Conservation (phyloP, 1,140 invertebrate genomes). For the Aethina tumida region DNA sequence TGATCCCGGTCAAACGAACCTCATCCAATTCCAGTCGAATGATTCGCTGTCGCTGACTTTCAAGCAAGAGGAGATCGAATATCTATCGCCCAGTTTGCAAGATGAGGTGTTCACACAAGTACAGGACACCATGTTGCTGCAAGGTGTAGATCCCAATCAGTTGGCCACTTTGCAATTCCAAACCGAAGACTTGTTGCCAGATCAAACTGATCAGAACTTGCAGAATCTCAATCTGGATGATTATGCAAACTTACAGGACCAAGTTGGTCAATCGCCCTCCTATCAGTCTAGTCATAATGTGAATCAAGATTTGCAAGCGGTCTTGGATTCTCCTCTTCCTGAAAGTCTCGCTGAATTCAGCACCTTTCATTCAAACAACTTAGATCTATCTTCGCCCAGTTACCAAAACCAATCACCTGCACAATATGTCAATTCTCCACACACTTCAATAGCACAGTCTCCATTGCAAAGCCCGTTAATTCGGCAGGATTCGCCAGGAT, state of each 20-base stretch:
- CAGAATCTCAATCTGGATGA: constrained; percentile 60
- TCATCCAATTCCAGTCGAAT: constrained; percentile 45
- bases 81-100: constrained; percentile 61
- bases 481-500: constrained; percentile 50
- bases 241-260: constrained; percentile 36
- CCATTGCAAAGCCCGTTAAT: constrained; percentile 53
- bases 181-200: constrained; percentile 46
- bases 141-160: constrained; percentile 51
- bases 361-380: constrained; percentile 50
- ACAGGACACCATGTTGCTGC: constrained; percentile 57
- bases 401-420: constrained; percentile 37
- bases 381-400: constrained; percentile 35
- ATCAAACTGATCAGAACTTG: constrained; percentile 50
- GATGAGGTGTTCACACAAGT: constrained; percentile 71
- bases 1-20: constrained; percentile 51
- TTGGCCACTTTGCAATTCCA: constrained; percentile 46
- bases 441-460: constrained; percentile 41
- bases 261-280: constrained; percentile 36
- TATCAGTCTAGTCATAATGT: constrained; percentile 51
- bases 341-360: constrained; percentile 73
- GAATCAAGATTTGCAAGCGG: constrained; percentile 60
- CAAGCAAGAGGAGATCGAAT: constrained; percentile 55
- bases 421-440: constrained; percentile 34
- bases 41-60: constrained; percentile 49
- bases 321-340: constrained; percentile 63